Percentiles rank a stretch among this genome's conserved stretches.
Conservation (phyloP, 2,797 vertebrate species). For the Anableps anableps region DNA sequence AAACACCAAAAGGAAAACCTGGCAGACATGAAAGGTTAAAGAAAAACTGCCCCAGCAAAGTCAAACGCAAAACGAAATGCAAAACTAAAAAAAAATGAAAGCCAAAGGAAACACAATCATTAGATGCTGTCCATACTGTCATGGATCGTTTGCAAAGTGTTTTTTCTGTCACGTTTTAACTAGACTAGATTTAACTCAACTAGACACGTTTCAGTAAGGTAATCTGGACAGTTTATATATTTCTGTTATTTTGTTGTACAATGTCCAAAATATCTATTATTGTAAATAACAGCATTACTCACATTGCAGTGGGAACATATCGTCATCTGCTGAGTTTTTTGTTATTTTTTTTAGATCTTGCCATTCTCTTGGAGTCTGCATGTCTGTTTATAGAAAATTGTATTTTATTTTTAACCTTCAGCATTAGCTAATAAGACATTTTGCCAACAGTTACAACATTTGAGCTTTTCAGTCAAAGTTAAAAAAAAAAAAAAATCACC, state of each 20-base stretch:
- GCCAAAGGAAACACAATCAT: neutral
- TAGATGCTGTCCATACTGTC: neutral
- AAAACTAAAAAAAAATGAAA: neutral
- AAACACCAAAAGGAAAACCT: neutral
- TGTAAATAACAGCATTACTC: neutral
- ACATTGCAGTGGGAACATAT: neutral
- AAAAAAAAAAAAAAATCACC: neutral
- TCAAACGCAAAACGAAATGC: neutral
- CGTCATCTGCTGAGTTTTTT: neutral
- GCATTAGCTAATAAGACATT: neutral
- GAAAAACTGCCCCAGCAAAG: neutral
- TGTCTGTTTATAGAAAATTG: neutral
- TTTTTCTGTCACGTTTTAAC: neutral
- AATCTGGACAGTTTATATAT: neutral
- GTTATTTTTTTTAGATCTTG: neutral
- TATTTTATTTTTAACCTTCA: neutral
- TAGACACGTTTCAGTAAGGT: too few species aligned
- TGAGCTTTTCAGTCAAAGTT: neutral
- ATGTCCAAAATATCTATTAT: neutral
- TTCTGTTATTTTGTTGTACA: neutral
- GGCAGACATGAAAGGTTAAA: neutral
- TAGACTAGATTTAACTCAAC: too few species aligned
- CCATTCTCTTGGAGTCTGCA: neutral
- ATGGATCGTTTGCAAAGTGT: neutral
- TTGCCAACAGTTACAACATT: constrained; percentile 5